Evolutionary conservation across 2,888 invertebrate genomes (phyloP).

Genomic region (Colletes collaris): DNA sequence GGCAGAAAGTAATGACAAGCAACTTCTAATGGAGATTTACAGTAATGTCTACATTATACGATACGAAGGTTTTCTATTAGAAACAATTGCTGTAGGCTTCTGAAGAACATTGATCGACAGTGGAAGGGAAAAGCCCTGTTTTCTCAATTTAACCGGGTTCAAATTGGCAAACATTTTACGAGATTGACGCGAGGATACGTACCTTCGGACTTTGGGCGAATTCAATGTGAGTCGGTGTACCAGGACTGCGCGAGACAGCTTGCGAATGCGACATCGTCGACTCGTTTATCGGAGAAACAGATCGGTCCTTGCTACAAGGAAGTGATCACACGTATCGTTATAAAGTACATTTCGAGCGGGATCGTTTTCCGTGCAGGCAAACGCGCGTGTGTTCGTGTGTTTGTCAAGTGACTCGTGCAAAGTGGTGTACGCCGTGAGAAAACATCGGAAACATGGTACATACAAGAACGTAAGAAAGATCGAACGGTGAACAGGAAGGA

Average conservation of each 20-base stretch:
- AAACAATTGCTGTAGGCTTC: too few relatives aligned
- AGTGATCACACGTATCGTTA: constrained; percentile 55
- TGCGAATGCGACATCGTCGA: constrained; percentile 79
- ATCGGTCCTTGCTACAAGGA: constrained; percentile 85
- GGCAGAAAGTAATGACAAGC: too few relatives aligned
- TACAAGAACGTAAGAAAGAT: constrained; percentile 37
- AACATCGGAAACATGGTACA: constrained; percentile 51
- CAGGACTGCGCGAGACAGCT: constrained; percentile 81
- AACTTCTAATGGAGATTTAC: too few relatives aligned
- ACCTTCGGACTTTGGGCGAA: constrained; percentile 83
- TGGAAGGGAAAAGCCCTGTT: too few relatives aligned
- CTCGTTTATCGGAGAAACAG: constrained; percentile 84
- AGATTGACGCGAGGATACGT: not conserved
- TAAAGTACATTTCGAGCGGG: constrained; percentile 28
- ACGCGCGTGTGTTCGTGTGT: constrained; percentile 26
- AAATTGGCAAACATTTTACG: not conserved
- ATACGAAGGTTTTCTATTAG: too few relatives aligned
- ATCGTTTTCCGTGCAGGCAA: constrained; percentile 63
- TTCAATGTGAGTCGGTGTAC: constrained; percentile 79
- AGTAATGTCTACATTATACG: too few relatives aligned
- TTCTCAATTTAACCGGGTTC: not conserved
- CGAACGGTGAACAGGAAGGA: not conserved
- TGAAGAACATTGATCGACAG: too few relatives aligned
- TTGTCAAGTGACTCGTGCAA: constrained; percentile 67
- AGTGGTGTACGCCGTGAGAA: constrained; percentile 58